Evolutionary conservation across 2,888 invertebrate genomes (phyloP), one percentile per base, ranked within the genome.

Genomic region (Diaprepes abbreviatus): DNA sequence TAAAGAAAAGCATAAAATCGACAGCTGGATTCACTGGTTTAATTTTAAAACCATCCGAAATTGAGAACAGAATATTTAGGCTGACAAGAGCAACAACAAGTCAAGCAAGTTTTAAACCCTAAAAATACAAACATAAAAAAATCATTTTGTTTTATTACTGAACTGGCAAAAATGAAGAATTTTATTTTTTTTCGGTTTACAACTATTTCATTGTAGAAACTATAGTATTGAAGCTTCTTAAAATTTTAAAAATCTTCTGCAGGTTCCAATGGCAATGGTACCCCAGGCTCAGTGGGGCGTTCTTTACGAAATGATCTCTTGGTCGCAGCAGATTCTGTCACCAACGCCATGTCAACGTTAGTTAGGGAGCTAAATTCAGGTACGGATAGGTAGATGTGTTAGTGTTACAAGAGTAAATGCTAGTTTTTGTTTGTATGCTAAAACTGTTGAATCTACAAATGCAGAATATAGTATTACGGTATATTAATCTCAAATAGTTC

Each of bases 311-410:
- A 94, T 81, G 96, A 97, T 85, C 89, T 98, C 63, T 88, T 98
- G 76, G 93, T 94, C 80, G 97, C 98, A 50, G 98, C 98, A 45
- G 98, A 98, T 85, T 97, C 96, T 24, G 97, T 98, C 76, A 97
- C 98, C 71, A 95, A 95, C 85, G 98, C 98, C 72, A 98, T 98
- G 97, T 96, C 97, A 33, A 95, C 96, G 21, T 89, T 98, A 77
- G 98, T 98, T 77, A 90, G 95, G 84, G 98, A 98, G 87, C 89
- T 98, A 62, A 97, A 97, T 85, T 94, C 95, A 87, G 94, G 93
- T 93, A 86, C 86, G 88, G 81, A 82, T 74, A 77, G 78, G 72
- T 79, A 76, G 62, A 63, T 36, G 19, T 40, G 31, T 70, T 43
- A 71, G 64, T 65, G 63, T 50, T 50, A 19, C 69, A 35, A 43